These are phyloP conservation scores for Cladopsammia gracilis DNA, from an alignment of 64 coral and sea anemone species.

Conservation along the genomic window DNA sequence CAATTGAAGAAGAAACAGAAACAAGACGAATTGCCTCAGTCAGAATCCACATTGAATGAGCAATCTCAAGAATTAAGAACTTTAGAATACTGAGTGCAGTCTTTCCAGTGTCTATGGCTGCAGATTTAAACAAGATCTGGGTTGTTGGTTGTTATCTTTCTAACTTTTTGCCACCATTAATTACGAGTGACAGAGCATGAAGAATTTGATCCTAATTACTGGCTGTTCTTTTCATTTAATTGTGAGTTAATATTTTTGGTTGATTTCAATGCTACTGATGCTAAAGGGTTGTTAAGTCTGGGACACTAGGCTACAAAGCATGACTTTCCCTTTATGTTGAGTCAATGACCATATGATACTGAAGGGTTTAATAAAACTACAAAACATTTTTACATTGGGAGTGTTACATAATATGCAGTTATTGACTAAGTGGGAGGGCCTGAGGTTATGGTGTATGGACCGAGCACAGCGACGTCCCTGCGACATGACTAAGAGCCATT, in stretches of 20 bases:
- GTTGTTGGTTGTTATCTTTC: slow-evolving; percentile 65
- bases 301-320: neutral
- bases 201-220: neutral
- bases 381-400: neutral
- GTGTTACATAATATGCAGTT: neutral
- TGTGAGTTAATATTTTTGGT: too few relatives aligned
- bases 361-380: neutral
- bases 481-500: too few relatives aligned
- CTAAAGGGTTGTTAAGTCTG: neutral
- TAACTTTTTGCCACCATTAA: slow-evolving; percentile 67
- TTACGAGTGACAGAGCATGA: slow-evolving; percentile 37
- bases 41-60: slow-evolving; percentile 54
- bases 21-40: slow-evolving; percentile 60
- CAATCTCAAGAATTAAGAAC: slow-evolving; percentile 73
- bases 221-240: neutral
- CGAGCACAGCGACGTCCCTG: too few relatives aligned
- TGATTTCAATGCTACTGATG: neutral
- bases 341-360: neutral
- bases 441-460: too few relatives aligned
- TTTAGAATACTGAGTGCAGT: slow-evolving; percentile 68
- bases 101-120: slow-evolving; percentile 58
- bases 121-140: slow-evolving; percentile 78
- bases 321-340: neutral
- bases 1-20: slow-evolving; percentile 59
- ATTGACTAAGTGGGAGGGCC: too few relatives aligned